A percentile compares a stretch with the other conserved stretches of the same genome.
Evolutionary conservation across 2,113 vertebrate species (phyloP).

Genomic region (Xiphophorus maculatus): DNA sequence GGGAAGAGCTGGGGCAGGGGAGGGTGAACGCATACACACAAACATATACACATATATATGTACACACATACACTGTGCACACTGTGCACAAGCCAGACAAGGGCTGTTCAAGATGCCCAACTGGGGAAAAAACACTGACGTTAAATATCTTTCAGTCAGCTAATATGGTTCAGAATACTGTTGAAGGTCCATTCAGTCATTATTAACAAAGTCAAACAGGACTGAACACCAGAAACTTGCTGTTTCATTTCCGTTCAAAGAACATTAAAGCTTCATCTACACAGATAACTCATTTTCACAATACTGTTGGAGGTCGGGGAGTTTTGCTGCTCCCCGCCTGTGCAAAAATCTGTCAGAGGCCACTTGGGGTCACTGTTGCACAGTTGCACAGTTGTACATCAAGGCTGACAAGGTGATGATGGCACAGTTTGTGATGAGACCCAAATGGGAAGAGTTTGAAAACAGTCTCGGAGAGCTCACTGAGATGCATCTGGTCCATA

Average conservation of each 20-base stretch:
- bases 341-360: slow-evolving; percentile 66
- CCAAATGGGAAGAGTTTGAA: slow-evolving; percentile 6
- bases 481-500: slow-evolving; percentile 1
- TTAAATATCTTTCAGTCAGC: slow-evolving; percentile 67
- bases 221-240: slow-evolving; percentile 11
- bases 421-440: slow-evolving; percentile 26
- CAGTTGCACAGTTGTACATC: slow-evolving; percentile 17
- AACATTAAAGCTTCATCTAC: slow-evolving; percentile 43
- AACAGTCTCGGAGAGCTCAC: slow-evolving; percentile 17
- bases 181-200: slow-evolving; percentile 61
- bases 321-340: slow-evolving; percentile 57
- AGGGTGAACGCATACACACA: background rate
- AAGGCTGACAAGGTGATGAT: slow-evolving; percentile 24
- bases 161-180: slow-evolving; percentile 66
- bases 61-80: slow-evolving; percentile 47
- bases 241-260: slow-evolving; percentile 30
- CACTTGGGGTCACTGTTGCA: slow-evolving; percentile 53
- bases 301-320: slow-evolving; percentile 72
- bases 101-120: slow-evolving; percentile 23
- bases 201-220: slow-evolving; percentile 20
- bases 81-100: slow-evolving; percentile 61
- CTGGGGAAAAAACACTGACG: slow-evolving; percentile 30
- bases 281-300: slow-evolving; percentile 41
- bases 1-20: slow-evolving; percentile 27
- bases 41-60: slow-evolving; percentile 2